Base-by-base conservation (phyloP, 2,113 vertebrate genomes). In the Cathartes aura region DNA sequence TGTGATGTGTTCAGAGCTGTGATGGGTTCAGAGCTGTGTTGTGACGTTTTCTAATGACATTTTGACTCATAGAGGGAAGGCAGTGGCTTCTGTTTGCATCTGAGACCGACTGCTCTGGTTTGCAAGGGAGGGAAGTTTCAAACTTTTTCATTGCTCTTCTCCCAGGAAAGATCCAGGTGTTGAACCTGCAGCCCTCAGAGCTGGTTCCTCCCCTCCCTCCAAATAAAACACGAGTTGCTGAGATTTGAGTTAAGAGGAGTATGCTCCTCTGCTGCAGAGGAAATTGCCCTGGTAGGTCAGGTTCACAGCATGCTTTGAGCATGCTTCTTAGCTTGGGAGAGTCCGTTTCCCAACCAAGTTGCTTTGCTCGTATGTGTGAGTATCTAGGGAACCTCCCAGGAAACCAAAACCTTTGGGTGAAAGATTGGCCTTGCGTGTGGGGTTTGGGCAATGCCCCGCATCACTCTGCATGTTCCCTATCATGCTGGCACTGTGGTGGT, bases 351-450 rank as follows among this genome's bases (percentile, higher is more conserved):
- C 71, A 34, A 1, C 34, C 29, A 14, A 32, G 19, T 27, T 18
- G 21, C 62, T 79, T 70, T 71, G 36, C 11, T 58, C 3, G 0
- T 47, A 4, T 1, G 0, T 30, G 40, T 15, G 58, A 19, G 14
- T 47, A 63, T 59, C 42, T 42, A 52, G 64, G 47, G 38, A 60
- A n/a, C 18, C 7, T 27, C 81, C 22, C 40, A 47, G n/a, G 38
- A 38, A 67, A 8, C 9, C 32, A 27, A 67, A 56, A 24, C 47
- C 14, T 68, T 15, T 87, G 73, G 34, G 38, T 68, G n/a, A 30
- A 67, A 75, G 70, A 21, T 14, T 67, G 70, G 23, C 67, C 34
- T 59, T 45, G 40, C 1, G 0, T 1, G 19, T n/a, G 50, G 58
- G 26, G 6, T 4, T 60, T 73, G 75, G 47, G 36, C 30, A 7